phyloP scores from a whole-genome alignment of 2,888 invertebrate genomes.

The Tiliacea citrago region DNA sequence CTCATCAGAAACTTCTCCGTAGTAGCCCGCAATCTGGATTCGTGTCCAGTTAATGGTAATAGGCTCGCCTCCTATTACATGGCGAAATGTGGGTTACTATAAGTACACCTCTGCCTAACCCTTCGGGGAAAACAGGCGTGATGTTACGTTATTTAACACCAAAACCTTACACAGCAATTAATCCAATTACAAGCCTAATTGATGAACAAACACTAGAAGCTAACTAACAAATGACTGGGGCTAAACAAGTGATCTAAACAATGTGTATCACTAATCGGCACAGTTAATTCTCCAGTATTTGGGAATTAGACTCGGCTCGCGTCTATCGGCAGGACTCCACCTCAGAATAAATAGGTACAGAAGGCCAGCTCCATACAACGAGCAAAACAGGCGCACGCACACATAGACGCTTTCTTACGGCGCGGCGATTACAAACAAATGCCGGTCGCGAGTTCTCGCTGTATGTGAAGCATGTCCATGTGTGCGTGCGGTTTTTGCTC shows the following conservation, averaged over 20 bases:
- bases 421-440: not conserved
- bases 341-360: constrained; percentile 12
- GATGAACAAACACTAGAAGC: constrained; percentile 36
- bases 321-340: constrained; percentile 21
- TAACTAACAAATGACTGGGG: constrained; percentile 48
- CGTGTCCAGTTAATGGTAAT: too few species aligned
- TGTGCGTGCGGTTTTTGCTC: not conserved
- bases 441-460: not conserved
- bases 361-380: not conserved
- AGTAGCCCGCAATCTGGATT: too few species aligned
- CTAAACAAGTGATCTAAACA: constrained; percentile 61
- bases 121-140: too few species aligned
- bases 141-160: not conserved
- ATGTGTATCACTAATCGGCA: constrained; percentile 57
- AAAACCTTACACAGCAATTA: constrained; percentile 20
- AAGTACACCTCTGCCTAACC: too few species aligned
- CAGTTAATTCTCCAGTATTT: constrained; percentile 52
- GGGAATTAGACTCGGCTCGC: constrained; percentile 28
- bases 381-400: not conserved
- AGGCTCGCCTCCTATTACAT: too few species aligned
- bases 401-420: too few species aligned
- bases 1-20: too few species aligned
- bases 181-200: constrained; percentile 30
- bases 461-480: not conserved
- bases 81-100: too few species aligned